phyloP scores from a whole-genome alignment of 1,140 invertebrate genomes.

The Penaeus chinensis region DNA sequence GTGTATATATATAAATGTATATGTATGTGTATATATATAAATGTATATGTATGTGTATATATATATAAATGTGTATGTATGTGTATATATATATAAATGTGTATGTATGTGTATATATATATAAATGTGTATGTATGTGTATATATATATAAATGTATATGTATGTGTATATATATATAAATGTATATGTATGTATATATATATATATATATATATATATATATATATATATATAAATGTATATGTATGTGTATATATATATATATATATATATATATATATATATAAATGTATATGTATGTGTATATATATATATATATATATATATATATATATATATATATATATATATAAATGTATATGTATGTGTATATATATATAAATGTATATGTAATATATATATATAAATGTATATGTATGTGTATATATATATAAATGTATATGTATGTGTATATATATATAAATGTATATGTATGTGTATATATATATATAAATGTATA shows the following conservation, averaged over 20 bases:
- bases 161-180: neutral
- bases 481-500: slow-evolving; percentile 13
- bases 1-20: neutral
- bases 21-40: neutral
- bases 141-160: neutral
- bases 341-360: slow-evolving; percentile 16
- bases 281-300: slow-evolving; percentile 3
- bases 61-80: neutral
- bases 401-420: neutral
- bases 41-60: neutral
- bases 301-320: slow-evolving; percentile 4
- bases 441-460: slow-evolving; percentile 8
- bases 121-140: too few relatives aligned
- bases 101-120: too few relatives aligned
- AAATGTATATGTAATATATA: slow-evolving; percentile 8
- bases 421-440: slow-evolving; percentile 11
- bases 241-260: neutral
- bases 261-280: neutral
- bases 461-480: slow-evolving; percentile 2
- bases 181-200: neutral
- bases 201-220: slow-evolving; percentile 19
- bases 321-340: slow-evolving; percentile 1
- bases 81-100: too few relatives aligned
- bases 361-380: slow-evolving; percentile 11
- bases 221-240: slow-evolving; percentile 15